Conservation (phyloP, 2,888 invertebrate genomes). For the Drosophila stalkeri region DNA sequence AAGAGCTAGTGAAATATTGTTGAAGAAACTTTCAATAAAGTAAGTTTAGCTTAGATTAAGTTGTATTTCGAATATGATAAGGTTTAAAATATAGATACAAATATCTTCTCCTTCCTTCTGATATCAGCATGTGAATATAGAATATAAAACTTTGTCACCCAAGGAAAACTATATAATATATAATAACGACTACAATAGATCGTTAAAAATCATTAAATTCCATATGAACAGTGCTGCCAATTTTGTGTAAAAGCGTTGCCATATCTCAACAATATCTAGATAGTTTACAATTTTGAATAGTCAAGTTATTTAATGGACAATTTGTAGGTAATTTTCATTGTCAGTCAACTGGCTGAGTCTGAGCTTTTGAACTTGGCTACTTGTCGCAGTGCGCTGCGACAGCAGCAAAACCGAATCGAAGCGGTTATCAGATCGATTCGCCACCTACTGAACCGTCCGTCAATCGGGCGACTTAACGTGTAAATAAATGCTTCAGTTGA, state of each 20-base stretch:
- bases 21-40: not conserved
- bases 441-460: slow-evolving; percentile 56
- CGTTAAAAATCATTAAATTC: not conserved
- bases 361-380: not conserved
- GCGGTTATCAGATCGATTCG: slow-evolving; percentile 62
- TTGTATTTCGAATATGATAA: not conserved
- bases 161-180: not conserved
- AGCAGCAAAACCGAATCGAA: slow-evolving; percentile 55
- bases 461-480: slow-evolving; percentile 35
- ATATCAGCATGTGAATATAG: not conserved
- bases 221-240: not conserved
- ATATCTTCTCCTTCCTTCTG: not conserved
- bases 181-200: no score
- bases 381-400: slow-evolving; percentile 9
- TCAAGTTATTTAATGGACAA: not conserved
- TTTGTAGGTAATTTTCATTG: not conserved
- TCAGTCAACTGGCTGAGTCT: no score
- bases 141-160: no score
- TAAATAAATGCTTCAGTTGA: slow-evolving; percentile 5
- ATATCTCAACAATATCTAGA: not conserved
- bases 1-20: not conserved
- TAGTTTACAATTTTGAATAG: not conserved
- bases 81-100: not conserved
- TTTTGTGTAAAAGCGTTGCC: not conserved
- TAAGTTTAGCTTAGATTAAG: not conserved